phyloP scores from a whole-genome alignment of 1,140 invertebrate genomes.

The Akabosia matsudoensis region DNA sequence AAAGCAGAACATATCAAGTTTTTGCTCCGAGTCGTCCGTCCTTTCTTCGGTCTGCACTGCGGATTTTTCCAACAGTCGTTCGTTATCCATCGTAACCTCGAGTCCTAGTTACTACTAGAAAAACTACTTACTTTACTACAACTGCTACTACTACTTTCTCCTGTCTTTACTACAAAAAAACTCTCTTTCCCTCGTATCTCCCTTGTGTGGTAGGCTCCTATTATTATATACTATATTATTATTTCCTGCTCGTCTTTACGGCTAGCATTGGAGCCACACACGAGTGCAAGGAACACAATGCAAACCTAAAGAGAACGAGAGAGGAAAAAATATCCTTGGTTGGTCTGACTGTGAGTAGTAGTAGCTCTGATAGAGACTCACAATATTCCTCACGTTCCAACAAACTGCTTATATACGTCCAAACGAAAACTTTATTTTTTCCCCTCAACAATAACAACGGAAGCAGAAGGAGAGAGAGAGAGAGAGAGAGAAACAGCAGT shows the following conservation, averaged over 20 bases:
- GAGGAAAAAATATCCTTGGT: not conserved
- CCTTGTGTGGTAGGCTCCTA: too few species aligned
- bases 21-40: constrained; percentile 23
- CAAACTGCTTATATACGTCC: not conserved
- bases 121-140: constrained; percentile 22
- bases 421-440: too few species aligned
- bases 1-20: constrained; percentile 12
- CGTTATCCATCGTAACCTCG: constrained; percentile 38
- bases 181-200: not conserved
- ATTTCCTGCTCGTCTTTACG: too few species aligned
- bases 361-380: too few species aligned
- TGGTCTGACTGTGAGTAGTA: not conserved
- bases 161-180: not conserved
- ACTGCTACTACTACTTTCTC: not conserved
- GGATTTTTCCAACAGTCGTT: constrained; percentile 43
- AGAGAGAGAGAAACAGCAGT: not conserved
- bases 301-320: too few species aligned
- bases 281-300: constrained; percentile 22
- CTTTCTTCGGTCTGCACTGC: constrained; percentile 42
- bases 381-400: constrained; percentile 2
- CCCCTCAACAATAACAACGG: not conserved
- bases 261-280: not conserved
- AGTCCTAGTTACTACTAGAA: constrained; percentile 22
- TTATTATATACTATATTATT: not conserved
- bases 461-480: not conserved